Evolutionary conservation across 2,888 invertebrate genomes (phyloP).

Genomic region (Ichneumoninae sp.): DNA sequence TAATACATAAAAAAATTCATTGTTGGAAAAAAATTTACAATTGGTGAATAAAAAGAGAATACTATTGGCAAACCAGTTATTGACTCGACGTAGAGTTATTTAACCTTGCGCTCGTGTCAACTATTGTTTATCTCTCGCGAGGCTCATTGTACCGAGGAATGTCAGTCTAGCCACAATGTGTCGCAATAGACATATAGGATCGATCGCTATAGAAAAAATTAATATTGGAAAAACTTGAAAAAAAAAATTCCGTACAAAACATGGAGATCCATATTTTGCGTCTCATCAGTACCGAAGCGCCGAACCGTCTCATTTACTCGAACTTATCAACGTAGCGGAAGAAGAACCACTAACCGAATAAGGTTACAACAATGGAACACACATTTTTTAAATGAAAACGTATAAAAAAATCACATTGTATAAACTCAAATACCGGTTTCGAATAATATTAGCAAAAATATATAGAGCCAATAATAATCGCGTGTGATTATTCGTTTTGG

Average conservation of each 20-base stretch:
- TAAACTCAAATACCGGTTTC: background rate
- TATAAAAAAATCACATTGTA: background rate
- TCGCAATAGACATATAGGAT: background rate
- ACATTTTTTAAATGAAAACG: background rate
- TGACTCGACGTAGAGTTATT: slow-evolving; percentile 37
- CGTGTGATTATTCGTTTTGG: background rate
- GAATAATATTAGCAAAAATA: background rate
- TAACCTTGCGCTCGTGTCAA: slow-evolving; percentile 13
- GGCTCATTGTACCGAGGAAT: slow-evolving; percentile 48
- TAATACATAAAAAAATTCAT: background rate
- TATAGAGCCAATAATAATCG: background rate
- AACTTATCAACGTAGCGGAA: slow-evolving; percentile 4
- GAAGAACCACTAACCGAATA: background rate
- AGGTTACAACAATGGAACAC: background rate
- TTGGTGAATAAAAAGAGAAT: background rate
- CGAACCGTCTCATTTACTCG: background rate
- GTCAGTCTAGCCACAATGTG: slow-evolving; percentile 18
- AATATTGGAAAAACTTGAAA: background rate
- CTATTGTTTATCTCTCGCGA: slow-evolving; percentile 39
- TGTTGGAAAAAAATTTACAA: background rate
- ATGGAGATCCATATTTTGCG: background rate
- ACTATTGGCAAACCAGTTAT: slow-evolving; percentile 20
- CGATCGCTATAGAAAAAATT: background rate
- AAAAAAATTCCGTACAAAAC: background rate
- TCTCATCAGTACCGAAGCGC: background rate